phyloP scores from a whole-genome alignment of 2,797 vertebrate species.

The Urocyon cinereoargenteus region DNA sequence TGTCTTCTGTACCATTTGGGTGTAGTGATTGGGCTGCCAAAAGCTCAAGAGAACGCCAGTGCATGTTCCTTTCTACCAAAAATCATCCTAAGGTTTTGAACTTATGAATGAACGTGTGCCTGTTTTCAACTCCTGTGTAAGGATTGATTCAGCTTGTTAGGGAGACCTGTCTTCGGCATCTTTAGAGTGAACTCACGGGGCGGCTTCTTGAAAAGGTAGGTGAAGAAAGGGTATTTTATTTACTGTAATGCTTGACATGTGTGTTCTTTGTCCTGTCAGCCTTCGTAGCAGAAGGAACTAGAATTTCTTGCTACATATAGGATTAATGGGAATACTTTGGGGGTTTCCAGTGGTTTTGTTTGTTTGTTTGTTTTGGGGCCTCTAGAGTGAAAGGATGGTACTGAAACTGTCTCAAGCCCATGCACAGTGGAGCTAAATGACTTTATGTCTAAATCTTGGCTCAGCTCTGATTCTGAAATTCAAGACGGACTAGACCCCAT shows the following conservation, averaged over 20 bases:
- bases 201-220: slow-evolving; percentile 14
- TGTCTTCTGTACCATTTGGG: neutral
- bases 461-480: neutral
- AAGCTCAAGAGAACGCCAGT: neutral
- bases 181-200: neutral
- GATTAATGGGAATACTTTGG: neutral
- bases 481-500: neutral
- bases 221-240: slow-evolving; percentile 27
- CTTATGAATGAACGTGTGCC: neutral
- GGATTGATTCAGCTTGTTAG: neutral
- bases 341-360: neutral
- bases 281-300: neutral
- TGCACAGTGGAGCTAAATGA: neutral
- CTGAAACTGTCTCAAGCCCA: neutral
- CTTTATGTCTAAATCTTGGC: neutral
- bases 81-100: neutral
- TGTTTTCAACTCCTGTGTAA: neutral
- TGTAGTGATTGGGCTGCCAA: neutral
- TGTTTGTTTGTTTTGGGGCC: neutral
- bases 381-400: neutral
- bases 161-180: neutral
- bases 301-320: slow-evolving; percentile 5
- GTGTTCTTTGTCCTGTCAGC: neutral
- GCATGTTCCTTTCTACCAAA: neutral
- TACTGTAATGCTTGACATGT: neutral